phyloP scores from a whole-genome alignment of 2,797 vertebrate species.

The Lagocephalus sceleratus region DNA sequence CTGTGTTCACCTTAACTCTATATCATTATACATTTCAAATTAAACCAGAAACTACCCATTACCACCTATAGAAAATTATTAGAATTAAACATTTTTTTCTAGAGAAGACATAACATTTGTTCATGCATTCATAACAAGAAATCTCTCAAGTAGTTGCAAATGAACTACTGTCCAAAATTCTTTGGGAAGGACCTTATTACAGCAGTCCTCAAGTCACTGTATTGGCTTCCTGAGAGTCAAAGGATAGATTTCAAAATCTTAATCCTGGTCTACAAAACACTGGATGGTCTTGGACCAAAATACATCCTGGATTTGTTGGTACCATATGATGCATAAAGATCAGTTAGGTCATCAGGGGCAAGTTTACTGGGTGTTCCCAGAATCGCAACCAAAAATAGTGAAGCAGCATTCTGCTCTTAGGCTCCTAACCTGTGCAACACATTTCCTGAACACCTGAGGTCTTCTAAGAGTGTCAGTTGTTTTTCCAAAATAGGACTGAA shows the following conservation, averaged over 20 bases:
- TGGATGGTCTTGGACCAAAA: not conserved
- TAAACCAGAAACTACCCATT: not conserved
- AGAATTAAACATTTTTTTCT: not conserved
- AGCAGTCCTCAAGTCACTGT: not conserved
- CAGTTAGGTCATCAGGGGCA: not conserved
- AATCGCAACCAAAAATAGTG: not conserved
- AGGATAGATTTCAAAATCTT: conserved; percentile 1
- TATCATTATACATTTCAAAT: not conserved
- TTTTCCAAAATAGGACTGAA: not conserved
- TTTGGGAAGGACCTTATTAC: not conserved
- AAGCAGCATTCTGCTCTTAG: not conserved
- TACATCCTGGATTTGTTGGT: not conserved
- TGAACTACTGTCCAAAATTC: not conserved
- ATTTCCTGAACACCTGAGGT: not conserved
- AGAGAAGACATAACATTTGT: not conserved
- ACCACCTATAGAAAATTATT: not conserved
- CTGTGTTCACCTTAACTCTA: not conserved
- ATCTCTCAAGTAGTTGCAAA: not conserved
- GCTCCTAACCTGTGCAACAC: not conserved
- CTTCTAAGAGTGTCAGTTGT: not conserved
- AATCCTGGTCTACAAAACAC: not conserved
- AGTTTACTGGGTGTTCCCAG: not conserved
- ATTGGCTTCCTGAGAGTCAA: not conserved
- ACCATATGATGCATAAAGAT: not conserved
- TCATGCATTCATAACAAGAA: not conserved